Evolutionary conservation across 2,797 vertebrate species (phyloP).

Genomic region (Sebastes minor): DNA sequence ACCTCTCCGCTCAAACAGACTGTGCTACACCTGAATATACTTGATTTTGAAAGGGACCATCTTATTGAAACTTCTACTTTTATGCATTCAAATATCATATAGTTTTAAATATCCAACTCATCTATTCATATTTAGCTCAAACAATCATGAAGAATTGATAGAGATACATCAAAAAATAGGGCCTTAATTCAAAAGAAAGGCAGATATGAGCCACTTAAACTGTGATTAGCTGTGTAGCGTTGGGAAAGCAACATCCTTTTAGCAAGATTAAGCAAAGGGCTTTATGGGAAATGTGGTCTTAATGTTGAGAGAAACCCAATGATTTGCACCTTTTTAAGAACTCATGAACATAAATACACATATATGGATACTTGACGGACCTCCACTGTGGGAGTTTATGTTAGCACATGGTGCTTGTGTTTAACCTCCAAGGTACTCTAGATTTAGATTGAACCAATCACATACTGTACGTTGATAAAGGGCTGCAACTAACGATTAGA

Average conservation of each 20-base stretch:
- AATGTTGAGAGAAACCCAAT: background rate
- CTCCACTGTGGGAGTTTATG: conserved; percentile 1
- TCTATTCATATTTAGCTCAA: background rate
- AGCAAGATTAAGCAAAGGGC: background rate
- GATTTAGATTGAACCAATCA: background rate
- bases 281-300: conserved; percentile 6
- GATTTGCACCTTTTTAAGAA: background rate
- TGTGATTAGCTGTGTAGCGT: background rate
- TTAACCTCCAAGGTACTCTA: background rate
- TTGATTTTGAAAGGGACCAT: conserved; percentile 40
- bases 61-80: conserved; percentile 4
- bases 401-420: background rate
- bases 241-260: background rate
- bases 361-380: background rate
- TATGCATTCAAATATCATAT: background rate
- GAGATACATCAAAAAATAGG: background rate
- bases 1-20: conserved; percentile 17
- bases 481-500: background rate
- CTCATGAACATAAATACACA: background rate
- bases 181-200: background rate
- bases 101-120: background rate
- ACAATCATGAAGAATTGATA: background rate
- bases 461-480: background rate
- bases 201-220: background rate
- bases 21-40: conserved; percentile 35